Percentiles rank a stretch among this genome's conserved stretches.
Conservation (phyloP, 1,140 invertebrate species). For the Bombus fervidus region DNA sequence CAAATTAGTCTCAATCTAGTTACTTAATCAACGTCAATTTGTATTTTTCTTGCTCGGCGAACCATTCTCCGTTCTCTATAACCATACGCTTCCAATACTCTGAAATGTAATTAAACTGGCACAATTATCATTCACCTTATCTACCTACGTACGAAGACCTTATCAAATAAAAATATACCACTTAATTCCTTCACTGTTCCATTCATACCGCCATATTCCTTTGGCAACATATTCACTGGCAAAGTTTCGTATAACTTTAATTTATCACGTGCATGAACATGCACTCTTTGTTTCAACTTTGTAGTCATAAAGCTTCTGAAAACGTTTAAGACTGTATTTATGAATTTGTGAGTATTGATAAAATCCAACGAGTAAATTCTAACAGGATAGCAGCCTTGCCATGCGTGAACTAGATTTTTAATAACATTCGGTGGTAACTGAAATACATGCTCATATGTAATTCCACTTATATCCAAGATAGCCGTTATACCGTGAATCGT, state of each 20-base stretch:
- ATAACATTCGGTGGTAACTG: slow-evolving; percentile 84
- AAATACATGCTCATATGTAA: slow-evolving; percentile 84
- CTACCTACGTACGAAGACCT: neutral
- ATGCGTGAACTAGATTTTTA: slow-evolving; percentile 84
- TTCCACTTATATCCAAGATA: slow-evolving; percentile 85
- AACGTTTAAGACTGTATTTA: slow-evolving; percentile 87
- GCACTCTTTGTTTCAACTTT: slow-evolving; percentile 85
- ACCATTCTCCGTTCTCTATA: slow-evolving; percentile 83
- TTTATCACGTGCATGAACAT: slow-evolving; percentile 80
- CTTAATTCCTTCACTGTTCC: slow-evolving; percentile 82
- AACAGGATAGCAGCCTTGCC: slow-evolving; percentile 88
- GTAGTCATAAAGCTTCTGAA: slow-evolving; percentile 88
- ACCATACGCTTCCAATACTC: slow-evolving; percentile 83
- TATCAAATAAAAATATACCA: slow-evolving; percentile 68
- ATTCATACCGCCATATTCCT: slow-evolving; percentile 85
- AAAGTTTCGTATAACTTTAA: slow-evolving; percentile 79
- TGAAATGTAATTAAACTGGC: slow-evolving; percentile 59
- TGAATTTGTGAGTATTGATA: slow-evolving; percentile 86
- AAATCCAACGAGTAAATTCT: slow-evolving; percentile 88
- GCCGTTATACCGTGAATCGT: slow-evolving; percentile 85
- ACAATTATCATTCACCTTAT: neutral
- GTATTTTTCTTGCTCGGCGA: slow-evolving; percentile 84
- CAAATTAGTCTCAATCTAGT: slow-evolving; percentile 39
- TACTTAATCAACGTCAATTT: slow-evolving; percentile 67
- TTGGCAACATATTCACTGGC: slow-evolving; percentile 82